Conservation (phyloP, 2,113 vertebrate species). For the Cryptomyrus ogoouensis region DNA sequence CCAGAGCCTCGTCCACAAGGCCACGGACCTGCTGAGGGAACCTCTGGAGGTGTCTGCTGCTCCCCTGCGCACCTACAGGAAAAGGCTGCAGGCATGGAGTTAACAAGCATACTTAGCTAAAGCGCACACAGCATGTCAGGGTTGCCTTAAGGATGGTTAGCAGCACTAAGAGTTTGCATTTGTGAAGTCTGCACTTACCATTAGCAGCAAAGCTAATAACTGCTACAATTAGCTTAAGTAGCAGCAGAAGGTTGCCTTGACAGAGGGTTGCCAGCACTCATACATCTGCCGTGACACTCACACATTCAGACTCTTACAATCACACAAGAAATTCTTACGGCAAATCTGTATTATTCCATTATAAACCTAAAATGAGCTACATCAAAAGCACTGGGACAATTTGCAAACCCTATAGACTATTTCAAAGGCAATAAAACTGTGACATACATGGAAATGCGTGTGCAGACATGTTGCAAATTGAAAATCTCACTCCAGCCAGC, state of each 20-base stretch:
- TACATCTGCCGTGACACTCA: too few relatives aligned
- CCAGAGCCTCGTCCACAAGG: constrained; percentile 39
- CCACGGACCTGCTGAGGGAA: constrained; percentile 33
- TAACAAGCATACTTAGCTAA: background rate
- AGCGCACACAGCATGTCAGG: background rate
- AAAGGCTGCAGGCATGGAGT: constrained; percentile 50
- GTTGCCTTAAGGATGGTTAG: background rate
- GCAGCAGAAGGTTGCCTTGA: background rate
- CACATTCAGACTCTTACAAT: too few relatives aligned
- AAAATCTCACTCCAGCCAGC: background rate
- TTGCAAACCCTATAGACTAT: too few relatives aligned
- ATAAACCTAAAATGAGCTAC: too few relatives aligned
- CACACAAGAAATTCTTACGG: too few relatives aligned
- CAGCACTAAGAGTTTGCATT: background rate
- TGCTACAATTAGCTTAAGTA: background rate
- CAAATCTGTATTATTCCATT: too few relatives aligned
- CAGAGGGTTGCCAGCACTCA: too few relatives aligned
- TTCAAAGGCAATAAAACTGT: too few relatives aligned
- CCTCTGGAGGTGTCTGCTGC: constrained; percentile 36
- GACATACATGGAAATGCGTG: background rate
- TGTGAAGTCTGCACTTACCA: background rate
- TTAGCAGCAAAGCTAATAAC: background rate
- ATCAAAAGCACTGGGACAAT: too few relatives aligned
- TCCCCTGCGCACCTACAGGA: constrained; percentile 39
- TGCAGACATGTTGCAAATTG: background rate